Evolutionary conservation across 2,797 vertebrate species (phyloP).

Genomic region (Picus viridis): DNA sequence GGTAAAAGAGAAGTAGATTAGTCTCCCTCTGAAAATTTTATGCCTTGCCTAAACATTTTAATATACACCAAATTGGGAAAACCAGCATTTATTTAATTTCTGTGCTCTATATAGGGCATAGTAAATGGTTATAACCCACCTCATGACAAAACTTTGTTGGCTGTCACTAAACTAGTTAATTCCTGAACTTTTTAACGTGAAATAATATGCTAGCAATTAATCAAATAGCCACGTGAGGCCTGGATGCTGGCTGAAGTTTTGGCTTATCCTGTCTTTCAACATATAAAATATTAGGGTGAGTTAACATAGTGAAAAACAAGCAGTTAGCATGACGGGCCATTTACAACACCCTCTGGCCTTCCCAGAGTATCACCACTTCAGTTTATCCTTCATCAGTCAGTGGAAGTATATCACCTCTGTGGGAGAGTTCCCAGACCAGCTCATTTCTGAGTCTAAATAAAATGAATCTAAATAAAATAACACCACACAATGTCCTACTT

Average conservation of each 20-base stretch:
- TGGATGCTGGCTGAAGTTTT: neutral
- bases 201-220: neutral
- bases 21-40: neutral
- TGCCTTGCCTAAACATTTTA: neutral
- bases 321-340: neutral
- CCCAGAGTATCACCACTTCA: neutral
- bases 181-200: neutral
- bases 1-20: neutral
- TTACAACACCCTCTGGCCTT: neutral
- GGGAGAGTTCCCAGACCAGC: neutral
- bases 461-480: neutral
- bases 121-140: neutral
- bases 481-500: neutral
- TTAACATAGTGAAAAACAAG: neutral
- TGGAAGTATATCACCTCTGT: neutral
- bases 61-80: neutral
- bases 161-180: neutral
- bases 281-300: neutral
- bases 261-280: neutral
- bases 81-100: neutral
- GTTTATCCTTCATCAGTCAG: constrained; percentile 23
- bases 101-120: neutral
- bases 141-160: neutral
- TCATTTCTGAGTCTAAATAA: constrained; percentile 6
- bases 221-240: neutral